A percentile compares a stretch with the other conserved stretches of the same genome.
These are phyloP conservation scores for Typhlichthys eigenmanni DNA, from an alignment of 2,797 vertebrate genomes.

Conservation along the genomic window DNA sequence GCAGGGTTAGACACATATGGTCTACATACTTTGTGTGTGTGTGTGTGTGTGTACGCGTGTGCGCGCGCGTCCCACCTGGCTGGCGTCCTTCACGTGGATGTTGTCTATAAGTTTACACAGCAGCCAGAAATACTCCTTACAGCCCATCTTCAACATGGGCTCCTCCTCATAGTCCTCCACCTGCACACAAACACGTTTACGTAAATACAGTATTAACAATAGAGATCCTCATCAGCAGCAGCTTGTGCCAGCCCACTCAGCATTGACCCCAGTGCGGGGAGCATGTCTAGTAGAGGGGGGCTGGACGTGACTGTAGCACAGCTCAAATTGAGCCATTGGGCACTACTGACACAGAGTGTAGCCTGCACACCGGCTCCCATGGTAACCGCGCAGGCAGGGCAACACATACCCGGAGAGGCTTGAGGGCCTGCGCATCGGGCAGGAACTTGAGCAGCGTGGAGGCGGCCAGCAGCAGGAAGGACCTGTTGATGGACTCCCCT, in stretches of 20 bases:
- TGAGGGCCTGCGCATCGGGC: constrained; percentile 94
- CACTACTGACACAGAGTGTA: constrained; percentile 44
- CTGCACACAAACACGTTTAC: constrained; percentile 65
- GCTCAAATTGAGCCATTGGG: constrained; percentile 51
- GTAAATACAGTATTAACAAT: neutral
- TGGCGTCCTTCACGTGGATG: constrained; percentile 98
- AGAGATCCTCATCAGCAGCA: neutral
- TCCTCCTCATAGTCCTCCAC: constrained; percentile 97
- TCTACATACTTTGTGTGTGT: too few relatives aligned
- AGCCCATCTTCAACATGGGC: constrained; percentile 89
- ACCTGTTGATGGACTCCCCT: constrained; percentile 95
- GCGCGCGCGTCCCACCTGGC: constrained; percentile 81
- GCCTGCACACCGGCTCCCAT: constrained; percentile 16
- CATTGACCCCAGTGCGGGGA: constrained; percentile 21
- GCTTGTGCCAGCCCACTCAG: constrained; percentile 25
- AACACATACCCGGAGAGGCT: constrained; percentile 85
- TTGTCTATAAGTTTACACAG: constrained; percentile 99
- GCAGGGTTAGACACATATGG: constrained; percentile 64
- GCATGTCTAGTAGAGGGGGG: constrained; percentile 16
- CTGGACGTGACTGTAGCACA: constrained; percentile 34
- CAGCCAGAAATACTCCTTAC: constrained; percentile 99
- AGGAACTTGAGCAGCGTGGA: constrained; percentile 98
- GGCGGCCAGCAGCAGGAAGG: constrained; percentile 93
- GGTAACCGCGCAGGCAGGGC: neutral
- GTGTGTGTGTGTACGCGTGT: fast-evolving